Conservation (phyloP, 2,797 vertebrate genomes). For the Pseudochromis fuscus region DNA sequence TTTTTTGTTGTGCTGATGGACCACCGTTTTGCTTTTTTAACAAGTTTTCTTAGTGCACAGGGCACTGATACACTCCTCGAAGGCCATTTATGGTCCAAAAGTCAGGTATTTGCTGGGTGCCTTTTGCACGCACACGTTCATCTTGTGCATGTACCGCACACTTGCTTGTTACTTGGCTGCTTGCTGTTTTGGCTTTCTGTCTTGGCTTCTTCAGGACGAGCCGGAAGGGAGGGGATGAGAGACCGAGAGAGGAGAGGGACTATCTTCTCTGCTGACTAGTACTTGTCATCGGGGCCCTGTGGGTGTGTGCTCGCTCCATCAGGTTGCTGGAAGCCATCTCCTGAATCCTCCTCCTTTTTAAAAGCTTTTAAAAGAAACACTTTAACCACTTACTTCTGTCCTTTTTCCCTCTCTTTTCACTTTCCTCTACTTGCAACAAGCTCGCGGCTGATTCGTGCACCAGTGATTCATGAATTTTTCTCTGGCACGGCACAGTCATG, state of each 20-base stretch:
- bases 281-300: conserved; percentile 53
- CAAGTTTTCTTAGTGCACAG: conserved; percentile 19
- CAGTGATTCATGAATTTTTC: conserved; percentile 82
- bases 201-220: conserved; percentile 60
- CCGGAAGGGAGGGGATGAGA: conserved; percentile 21
- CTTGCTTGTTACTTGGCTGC: conserved; percentile 44
- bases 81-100: conserved; percentile 25
- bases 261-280: conserved; percentile 54
- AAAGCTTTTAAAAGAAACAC: conserved; percentile 71
- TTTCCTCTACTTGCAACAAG: conserved; percentile 58
- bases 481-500: conserved; percentile 70
- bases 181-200: conserved; percentile 55
- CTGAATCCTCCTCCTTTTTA: conserved; percentile 49
- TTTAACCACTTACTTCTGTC: conserved; percentile 64
- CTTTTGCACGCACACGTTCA: conserved; percentile 29
- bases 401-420: conserved; percentile 44
- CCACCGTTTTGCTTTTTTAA: conserved; percentile 30
- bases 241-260: conserved; percentile 24
- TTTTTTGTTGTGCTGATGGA: conserved; percentile 41
- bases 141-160: conserved; percentile 15
- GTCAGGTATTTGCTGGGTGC: conserved; percentile 27
- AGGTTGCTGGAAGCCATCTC: conserved; percentile 62
- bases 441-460: conserved; percentile 76
- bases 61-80: background rate
- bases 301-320: conserved; percentile 54